Percentiles rank a stretch among this genome's conserved stretches.
Evolutionary conservation across 2,797 vertebrate species (phyloP).

Genomic region (Cygnus olor): DNA sequence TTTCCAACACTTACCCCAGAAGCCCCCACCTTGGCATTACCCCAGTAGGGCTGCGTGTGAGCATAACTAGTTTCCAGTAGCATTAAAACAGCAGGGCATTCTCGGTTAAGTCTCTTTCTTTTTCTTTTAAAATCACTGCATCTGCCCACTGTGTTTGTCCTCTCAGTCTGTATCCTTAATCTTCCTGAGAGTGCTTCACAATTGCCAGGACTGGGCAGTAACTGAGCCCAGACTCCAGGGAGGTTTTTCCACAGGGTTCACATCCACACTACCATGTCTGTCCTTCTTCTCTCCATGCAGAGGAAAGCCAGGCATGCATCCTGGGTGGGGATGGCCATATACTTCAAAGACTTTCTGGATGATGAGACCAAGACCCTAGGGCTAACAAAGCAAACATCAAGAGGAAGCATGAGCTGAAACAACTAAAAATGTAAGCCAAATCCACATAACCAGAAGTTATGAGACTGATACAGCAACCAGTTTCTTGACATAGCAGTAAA

Average conservation of each 20-base stretch:
- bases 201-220: neutral
- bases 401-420: neutral
- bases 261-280: fast-evolving
- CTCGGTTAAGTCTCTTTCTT: neutral
- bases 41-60: neutral
- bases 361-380: neutral
- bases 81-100: neutral
- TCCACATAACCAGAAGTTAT: neutral
- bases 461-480: neutral
- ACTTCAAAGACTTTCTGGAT: neutral
- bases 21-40: fast-evolving
- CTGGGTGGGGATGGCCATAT: neutral
- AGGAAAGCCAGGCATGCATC: neutral
- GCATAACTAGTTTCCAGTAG: fast-evolving
- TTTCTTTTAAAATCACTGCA: neutral
- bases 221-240: neutral
- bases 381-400: fast-evolving
- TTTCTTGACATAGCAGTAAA: neutral
- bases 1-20: neutral
- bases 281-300: neutral
- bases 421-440: neutral
- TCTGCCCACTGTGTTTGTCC: neutral
- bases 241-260: neutral
- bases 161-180: fast-evolving
- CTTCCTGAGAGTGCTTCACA: fast-evolving